Evolutionary conservation across 1,140 invertebrate genomes (phyloP).

Genomic region (Apis dorsata): DNA sequence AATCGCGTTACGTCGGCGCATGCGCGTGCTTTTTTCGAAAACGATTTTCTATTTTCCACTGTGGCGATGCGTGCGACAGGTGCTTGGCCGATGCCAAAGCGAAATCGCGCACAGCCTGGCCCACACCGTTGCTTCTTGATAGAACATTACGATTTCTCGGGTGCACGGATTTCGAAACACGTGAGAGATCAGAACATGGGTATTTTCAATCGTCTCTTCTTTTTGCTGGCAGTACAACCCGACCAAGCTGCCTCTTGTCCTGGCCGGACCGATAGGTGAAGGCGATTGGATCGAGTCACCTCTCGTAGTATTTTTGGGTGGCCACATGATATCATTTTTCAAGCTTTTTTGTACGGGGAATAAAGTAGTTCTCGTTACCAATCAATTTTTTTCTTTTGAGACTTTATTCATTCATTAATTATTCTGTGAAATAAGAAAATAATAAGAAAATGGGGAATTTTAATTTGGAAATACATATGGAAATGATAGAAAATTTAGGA

Average conservation of each 20-base stretch:
- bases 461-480: no score
- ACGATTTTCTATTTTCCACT: slow-evolving; percentile 57
- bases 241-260: slow-evolving; percentile 42
- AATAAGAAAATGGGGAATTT: no score
- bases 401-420: background rate
- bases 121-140: slow-evolving; percentile 1
- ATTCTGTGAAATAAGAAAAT: background rate
- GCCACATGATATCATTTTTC: slow-evolving; percentile 42
- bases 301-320: slow-evolving; percentile 55
- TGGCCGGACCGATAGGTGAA: slow-evolving; percentile 62
- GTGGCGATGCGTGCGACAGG: slow-evolving; percentile 58
- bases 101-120: background rate
- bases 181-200: slow-evolving; percentile 31
- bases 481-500: no score
- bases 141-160: slow-evolving; percentile 47
- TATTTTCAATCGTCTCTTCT: slow-evolving; percentile 64
- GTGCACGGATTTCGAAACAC: slow-evolving; percentile 57
- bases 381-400: background rate
- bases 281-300: slow-evolving; percentile 48
- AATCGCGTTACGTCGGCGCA: slow-evolving; percentile 28
- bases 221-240: slow-evolving; percentile 43
- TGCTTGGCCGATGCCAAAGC: slow-evolving; percentile 53
- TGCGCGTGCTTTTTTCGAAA: slow-evolving; percentile 9
- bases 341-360: background rate
- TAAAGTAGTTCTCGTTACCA: background rate